Evolutionary conservation across 2,113 vertebrate genomes (phyloP).

Genomic region (Myiopsitta monachus): DNA sequence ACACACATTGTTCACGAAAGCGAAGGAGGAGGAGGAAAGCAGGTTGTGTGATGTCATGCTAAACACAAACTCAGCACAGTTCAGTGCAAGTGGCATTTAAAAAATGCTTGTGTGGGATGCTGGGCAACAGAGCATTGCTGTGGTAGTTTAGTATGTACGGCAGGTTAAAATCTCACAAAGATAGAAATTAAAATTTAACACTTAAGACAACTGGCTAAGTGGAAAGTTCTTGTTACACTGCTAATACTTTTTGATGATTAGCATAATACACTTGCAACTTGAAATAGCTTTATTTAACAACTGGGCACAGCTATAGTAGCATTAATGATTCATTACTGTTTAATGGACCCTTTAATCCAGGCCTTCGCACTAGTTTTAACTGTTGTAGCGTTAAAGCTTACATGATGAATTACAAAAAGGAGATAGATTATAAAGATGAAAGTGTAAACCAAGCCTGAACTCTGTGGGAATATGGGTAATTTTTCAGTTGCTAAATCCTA

Average conservation of each 20-base stretch:
- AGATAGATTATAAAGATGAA: background rate
- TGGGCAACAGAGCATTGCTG: background rate
- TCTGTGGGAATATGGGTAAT: background rate
- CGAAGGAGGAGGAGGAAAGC: background rate
- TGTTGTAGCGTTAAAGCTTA: background rate
- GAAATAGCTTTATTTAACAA: background rate
- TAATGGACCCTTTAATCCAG: background rate
- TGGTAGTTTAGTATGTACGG: background rate
- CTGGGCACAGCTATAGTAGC: background rate
- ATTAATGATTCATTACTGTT: background rate
- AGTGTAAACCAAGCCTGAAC: background rate
- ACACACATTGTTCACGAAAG: background rate
- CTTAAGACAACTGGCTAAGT: background rate
- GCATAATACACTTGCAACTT: background rate
- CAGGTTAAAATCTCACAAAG: background rate
- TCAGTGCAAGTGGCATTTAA: background rate
- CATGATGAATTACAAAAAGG: background rate
- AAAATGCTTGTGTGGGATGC: background rate
- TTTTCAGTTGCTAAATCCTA: background rate
- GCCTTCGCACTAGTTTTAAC: slow-evolving; percentile 1
- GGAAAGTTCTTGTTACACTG: background rate
- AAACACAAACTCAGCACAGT: background rate
- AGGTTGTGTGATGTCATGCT: background rate
- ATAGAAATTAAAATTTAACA: background rate
- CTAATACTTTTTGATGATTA: background rate